Conservation (phyloP, 1,140 invertebrate species). For the Lasioglossum albipes region DNA sequence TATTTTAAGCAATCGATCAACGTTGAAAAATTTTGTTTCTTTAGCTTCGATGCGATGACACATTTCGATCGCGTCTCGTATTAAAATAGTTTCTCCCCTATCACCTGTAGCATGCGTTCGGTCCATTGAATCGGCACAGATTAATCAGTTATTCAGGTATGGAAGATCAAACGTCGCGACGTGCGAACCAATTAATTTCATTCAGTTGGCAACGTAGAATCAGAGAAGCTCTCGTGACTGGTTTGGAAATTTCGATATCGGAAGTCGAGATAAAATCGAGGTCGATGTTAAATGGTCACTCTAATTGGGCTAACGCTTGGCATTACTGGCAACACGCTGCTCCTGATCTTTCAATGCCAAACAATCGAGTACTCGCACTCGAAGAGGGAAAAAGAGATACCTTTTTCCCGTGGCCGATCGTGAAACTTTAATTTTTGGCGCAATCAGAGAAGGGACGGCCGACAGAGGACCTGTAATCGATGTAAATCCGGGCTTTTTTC, state of each 20-base stretch:
- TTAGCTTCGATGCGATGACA: neutral
- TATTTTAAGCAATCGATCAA: conserved; percentile 29
- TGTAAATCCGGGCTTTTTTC: neutral
- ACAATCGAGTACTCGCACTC: too few relatives aligned
- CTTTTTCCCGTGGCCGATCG: too few relatives aligned
- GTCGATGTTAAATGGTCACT: neutral
- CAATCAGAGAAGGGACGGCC: neutral
- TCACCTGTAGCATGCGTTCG: neutral
- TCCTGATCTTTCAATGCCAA: neutral
- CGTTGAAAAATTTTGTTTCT: neutral
- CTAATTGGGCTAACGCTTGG: neutral
- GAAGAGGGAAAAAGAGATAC: too few relatives aligned
- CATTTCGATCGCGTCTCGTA: neutral
- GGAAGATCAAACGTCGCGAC: neutral
- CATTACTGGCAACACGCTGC: neutral
- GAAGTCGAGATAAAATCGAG: neutral
- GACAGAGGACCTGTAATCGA: neutral
- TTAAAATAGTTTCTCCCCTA: neutral
- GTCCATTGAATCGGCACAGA: neutral
- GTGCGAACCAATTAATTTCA: neutral
- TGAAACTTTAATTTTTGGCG: neutral
- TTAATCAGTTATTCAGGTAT: neutral
- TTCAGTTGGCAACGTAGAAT: neutral
- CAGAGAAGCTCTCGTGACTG: neutral
- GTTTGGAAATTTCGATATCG: neutral